Percentiles rank a stretch among this genome's conserved stretches.
These are phyloP conservation scores for Cartodere bifasciata DNA, from an alignment of 2,888 invertebrate species.

Conservation along the genomic window DNA sequence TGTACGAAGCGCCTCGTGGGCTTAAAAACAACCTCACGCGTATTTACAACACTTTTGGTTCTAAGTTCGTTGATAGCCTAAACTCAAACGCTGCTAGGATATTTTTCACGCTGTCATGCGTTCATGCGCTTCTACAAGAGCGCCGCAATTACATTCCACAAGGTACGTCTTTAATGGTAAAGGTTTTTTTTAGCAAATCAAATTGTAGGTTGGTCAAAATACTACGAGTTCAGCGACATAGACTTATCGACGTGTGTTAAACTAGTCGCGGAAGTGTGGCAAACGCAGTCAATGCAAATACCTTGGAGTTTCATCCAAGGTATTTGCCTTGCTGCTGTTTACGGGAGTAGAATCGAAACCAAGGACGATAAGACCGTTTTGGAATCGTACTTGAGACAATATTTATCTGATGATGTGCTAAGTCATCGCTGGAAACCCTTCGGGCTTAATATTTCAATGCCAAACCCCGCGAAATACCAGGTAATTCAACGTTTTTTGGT, in stretches of 20 bases:
- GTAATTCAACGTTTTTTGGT: too few relatives aligned
- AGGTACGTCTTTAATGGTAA: slow-evolving; percentile 35
- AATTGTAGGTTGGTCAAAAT: slow-evolving; percentile 65
- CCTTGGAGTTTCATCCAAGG: slow-evolving; percentile 70
- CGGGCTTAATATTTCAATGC: slow-evolving; percentile 37
- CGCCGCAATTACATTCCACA: slow-evolving; percentile 85
- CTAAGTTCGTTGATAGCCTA: slow-evolving; percentile 28
- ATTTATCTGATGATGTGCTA: slow-evolving; percentile 44
- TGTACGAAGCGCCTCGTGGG: slow-evolving; percentile 75
- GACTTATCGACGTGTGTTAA: slow-evolving; percentile 67
- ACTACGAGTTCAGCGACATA: slow-evolving; percentile 76
- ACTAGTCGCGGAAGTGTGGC: slow-evolving; percentile 37
- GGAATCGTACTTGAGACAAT: slow-evolving; percentile 50
- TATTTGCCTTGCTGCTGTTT: slow-evolving; percentile 65
- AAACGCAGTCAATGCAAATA: slow-evolving; percentile 27
- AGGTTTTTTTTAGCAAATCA: neutral
- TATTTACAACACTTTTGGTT: slow-evolving; percentile 60
- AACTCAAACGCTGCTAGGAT: slow-evolving; percentile 32
- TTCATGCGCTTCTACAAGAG: slow-evolving; percentile 85
- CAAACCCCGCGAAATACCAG: slow-evolving; percentile 40
- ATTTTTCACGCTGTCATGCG: slow-evolving; percentile 69
- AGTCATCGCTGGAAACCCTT: slow-evolving; percentile 48
- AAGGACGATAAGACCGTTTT: slow-evolving; percentile 56
- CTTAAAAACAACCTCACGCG: slow-evolving; percentile 68
- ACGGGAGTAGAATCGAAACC: slow-evolving; percentile 78